Conservation (phyloP, 2,113 vertebrate genomes). For the Abramis brama region DNA sequence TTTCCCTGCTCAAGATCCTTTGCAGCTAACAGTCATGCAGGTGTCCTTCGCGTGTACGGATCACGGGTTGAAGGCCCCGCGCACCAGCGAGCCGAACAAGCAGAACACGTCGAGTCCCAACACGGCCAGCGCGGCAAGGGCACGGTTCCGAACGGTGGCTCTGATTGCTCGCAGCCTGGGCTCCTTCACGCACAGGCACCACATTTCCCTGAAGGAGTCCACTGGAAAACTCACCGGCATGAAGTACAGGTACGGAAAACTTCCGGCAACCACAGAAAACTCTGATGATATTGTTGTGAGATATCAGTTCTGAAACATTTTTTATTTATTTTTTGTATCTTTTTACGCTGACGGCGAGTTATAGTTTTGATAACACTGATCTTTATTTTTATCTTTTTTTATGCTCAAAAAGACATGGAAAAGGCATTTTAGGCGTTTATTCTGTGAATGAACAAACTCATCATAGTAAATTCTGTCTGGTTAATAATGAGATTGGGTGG, state of each 20-base stretch:
- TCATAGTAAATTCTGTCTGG: neutral
- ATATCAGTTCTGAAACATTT: neutral
- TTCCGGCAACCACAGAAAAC: neutral
- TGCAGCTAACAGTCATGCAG: constrained; percentile 83
- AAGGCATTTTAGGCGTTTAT: neutral
- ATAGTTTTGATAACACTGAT: neutral
- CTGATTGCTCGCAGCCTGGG: constrained; percentile 96
- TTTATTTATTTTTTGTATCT: neutral
- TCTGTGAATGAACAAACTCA: constrained; percentile 10
- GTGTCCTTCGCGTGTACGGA: constrained; percentile 98
- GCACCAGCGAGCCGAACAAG: constrained; percentile 94
- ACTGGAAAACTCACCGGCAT: constrained; percentile 98
- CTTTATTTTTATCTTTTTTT: neutral
- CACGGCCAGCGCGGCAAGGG: constrained; percentile 87
- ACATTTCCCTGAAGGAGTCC: constrained; percentile 97
- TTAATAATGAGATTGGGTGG: neutral
- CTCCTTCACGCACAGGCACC: constrained; percentile 94
- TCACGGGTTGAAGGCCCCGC: constrained; percentile 90
- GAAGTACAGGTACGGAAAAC: constrained; percentile 92
- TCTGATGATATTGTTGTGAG: neutral
- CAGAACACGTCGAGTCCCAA: constrained; percentile 89
- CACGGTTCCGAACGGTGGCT: constrained; percentile 95
- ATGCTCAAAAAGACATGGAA: neutral
- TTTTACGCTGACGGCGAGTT: neutral
- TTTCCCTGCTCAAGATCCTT: neutral